Conservation (phyloP, 35 echinoderm and acorn worm genomes). For the Stichopus chloronotus region DNA sequence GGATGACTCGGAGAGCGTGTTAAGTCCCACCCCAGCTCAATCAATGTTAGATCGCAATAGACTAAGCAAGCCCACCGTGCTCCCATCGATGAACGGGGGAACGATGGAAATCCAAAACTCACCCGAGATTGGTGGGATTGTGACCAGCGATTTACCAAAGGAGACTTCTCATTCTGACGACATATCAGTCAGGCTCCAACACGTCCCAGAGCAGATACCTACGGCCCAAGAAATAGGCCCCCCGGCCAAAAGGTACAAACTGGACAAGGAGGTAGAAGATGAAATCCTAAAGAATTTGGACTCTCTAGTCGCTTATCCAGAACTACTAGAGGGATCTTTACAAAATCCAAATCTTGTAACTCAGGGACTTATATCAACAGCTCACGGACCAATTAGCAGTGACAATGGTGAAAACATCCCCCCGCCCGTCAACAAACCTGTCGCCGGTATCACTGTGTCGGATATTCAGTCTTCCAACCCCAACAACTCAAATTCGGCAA, state of each 20-base stretch:
- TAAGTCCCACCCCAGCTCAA: constrained; percentile 88
- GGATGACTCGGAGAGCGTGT: constrained; percentile 88
- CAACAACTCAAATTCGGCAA: constrained; percentile 17
- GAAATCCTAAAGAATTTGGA: constrained; percentile 66
- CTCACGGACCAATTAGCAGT: constrained; percentile 17
- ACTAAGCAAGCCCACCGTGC: constrained; percentile 64
- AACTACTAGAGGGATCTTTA: constrained; percentile 49
- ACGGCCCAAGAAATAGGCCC: constrained; percentile 42
- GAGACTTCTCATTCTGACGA: constrained; percentile 65
- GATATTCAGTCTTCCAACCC: constrained; percentile 61
- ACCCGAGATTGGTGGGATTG: constrained; percentile 76
- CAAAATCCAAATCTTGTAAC: constrained; percentile 32
- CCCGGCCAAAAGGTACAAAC: constrained; percentile 62
- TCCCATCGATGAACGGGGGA: constrained; percentile 63
- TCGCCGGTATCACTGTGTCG: background rate
- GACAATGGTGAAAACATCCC: constrained; percentile 12
- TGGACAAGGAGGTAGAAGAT: constrained; percentile 63
- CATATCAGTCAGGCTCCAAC: constrained; percentile 13
- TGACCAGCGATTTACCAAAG: constrained; percentile 78
- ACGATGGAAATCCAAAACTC: constrained; percentile 76
- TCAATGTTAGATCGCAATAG: constrained; percentile 77
- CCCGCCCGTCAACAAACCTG: background rate
- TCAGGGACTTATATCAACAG: background rate
- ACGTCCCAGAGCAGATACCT: background rate
- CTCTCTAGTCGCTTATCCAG: constrained; percentile 53